These are phyloP conservation scores for Drosophila demipolita DNA, from an alignment of 2,888 invertebrate species.

Conservation along the genomic window DNA sequence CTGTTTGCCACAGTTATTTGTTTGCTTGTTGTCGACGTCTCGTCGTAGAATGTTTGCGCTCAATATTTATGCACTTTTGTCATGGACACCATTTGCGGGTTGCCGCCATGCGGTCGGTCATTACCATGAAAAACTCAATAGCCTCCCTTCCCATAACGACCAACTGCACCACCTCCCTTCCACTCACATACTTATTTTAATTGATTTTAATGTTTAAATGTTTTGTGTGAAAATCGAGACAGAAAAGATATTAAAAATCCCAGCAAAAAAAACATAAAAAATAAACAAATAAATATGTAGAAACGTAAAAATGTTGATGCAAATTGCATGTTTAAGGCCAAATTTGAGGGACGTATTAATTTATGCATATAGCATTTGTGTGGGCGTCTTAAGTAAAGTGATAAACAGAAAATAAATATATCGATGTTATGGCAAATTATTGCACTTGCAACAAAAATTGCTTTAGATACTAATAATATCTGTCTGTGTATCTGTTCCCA, in stretches of 20 bases:
- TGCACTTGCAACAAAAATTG: background rate
- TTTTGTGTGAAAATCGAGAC: conserved; percentile 65
- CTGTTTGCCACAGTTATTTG: conserved; percentile 29
- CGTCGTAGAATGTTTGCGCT: conserved; percentile 54
- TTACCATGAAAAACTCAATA: conserved; percentile 59
- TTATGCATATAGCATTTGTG: conserved; percentile 13
- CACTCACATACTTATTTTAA: conserved; percentile 64
- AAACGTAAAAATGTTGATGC: conserved; percentile 35
- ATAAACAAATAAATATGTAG: conserved; percentile 32
- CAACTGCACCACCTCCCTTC: background rate
- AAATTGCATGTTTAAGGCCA: conserved; percentile 35
- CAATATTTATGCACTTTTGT: conserved; percentile 74
- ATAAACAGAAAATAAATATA: conserved; percentile 11
- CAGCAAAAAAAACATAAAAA: background rate
- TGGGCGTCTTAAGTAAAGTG: conserved; percentile 11
- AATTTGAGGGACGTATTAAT: conserved; percentile 45
- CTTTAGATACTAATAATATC: background rate
- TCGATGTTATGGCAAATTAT: background rate
- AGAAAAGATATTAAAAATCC: background rate
- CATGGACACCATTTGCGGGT: conserved; percentile 64
- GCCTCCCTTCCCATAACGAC: background rate
- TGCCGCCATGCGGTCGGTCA: conserved; percentile 57
- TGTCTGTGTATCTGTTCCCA: background rate
- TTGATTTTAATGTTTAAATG: conserved; percentile 69
- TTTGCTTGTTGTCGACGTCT: conserved; percentile 24